These are phyloP conservation scores for Eira barbara DNA, from an alignment of 2,113 vertebrate species.

Conservation along the genomic window DNA sequence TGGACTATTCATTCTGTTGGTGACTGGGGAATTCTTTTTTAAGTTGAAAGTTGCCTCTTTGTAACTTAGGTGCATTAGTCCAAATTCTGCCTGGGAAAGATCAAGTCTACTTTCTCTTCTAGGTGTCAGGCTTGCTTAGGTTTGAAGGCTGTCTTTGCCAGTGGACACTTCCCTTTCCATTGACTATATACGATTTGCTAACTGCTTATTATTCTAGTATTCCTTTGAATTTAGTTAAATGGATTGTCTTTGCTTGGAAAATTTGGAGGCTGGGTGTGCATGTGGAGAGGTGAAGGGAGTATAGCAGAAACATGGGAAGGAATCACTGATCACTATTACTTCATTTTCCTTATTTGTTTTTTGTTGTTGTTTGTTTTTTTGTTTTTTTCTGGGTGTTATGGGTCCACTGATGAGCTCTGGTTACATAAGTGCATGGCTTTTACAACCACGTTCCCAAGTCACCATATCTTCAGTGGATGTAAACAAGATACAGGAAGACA, in stretches of 20 bases:
- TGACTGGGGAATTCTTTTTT: slow-evolving; percentile 2
- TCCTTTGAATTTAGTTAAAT: not conserved
- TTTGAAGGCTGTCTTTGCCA: not conserved
- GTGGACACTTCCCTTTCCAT: not conserved
- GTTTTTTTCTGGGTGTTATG: not conserved
- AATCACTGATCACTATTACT: not conserved
- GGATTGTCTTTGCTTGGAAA: slow-evolving; percentile 25
- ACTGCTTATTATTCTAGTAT: not conserved
- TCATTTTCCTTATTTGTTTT: not conserved
- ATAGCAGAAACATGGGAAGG: not conserved
- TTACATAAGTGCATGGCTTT: not conserved
- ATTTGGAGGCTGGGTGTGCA: not conserved
- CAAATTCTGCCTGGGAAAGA: not conserved
- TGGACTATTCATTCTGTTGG: not conserved
- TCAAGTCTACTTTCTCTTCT: not conserved
- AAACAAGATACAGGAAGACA: not conserved
- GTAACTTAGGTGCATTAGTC: not conserved
- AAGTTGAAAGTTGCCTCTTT: not conserved
- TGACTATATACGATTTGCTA: not conserved
- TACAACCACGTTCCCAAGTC: not conserved
- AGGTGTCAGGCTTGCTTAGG: not conserved
- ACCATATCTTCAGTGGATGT: not conserved
- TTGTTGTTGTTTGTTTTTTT: too few species aligned
- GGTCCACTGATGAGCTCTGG: not conserved
- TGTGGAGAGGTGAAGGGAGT: not conserved